These are phyloP conservation scores for Jordanella pulchra DNA, from an alignment of 2,797 vertebrate genomes.

Conservation along the genomic window DNA sequence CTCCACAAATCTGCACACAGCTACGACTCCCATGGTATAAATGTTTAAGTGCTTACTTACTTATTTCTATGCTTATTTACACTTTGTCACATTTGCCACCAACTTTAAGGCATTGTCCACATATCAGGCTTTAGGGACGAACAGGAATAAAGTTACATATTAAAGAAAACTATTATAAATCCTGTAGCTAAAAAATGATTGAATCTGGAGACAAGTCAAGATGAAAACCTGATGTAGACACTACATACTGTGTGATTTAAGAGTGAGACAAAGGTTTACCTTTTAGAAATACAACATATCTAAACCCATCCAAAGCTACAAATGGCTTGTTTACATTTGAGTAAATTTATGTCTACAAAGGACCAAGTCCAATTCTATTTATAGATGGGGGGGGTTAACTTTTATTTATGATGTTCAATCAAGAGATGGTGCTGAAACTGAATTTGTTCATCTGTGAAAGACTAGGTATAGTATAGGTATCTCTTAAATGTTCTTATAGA, in stretches of 20 bases:
- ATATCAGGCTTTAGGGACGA: background rate
- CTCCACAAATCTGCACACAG: background rate
- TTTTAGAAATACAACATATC: background rate
- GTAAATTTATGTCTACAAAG: background rate
- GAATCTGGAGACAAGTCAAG: no score
- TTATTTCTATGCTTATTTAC: background rate
- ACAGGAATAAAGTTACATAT: background rate
- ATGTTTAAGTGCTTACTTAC: background rate
- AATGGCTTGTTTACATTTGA: no score
- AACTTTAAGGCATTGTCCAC: background rate
- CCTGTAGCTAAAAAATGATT: background rate
- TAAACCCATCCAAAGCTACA: no score
- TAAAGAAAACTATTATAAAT: background rate
- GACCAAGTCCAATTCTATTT: background rate
- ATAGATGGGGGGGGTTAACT: background rate
- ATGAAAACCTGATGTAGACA: no score
- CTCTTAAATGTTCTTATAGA: background rate
- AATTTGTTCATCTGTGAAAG: background rate
- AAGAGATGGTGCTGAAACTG: background rate
- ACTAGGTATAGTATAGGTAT: background rate
- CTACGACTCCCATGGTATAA: background rate
- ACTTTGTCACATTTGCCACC: background rate
- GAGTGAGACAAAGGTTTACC: background rate
- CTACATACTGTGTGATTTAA: no score
- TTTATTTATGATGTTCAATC: background rate